Conservation (phyloP, 2,888 invertebrate genomes). For the Blomia tropicalis region DNA sequence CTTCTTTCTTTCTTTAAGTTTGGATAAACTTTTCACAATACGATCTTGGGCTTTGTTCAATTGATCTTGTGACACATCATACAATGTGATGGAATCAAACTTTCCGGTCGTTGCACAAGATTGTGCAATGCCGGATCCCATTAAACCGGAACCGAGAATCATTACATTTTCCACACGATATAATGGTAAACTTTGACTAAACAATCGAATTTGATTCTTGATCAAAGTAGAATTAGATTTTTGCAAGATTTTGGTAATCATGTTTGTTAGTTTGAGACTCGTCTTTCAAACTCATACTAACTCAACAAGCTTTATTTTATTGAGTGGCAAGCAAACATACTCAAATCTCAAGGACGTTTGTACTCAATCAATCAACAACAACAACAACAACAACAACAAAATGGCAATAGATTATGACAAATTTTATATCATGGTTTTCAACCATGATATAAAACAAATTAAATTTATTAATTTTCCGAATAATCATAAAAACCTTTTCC, state of each 20-base stretch:
- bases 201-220: neutral
- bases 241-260: neutral
- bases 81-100: slow-evolving; percentile 24
- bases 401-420: too few relatives aligned
- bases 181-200: slow-evolving; percentile 3
- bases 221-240: neutral
- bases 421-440: too few relatives aligned
- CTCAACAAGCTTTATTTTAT: too few relatives aligned
- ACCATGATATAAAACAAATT: too few relatives aligned
- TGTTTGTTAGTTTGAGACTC: too few relatives aligned
- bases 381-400: too few relatives aligned
- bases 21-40: slow-evolving; percentile 19
- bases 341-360: too few relatives aligned
- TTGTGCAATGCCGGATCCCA: slow-evolving; percentile 32
- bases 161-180: slow-evolving; percentile 28
- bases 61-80: slow-evolving; percentile 22
- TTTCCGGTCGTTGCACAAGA: slow-evolving; percentile 18
- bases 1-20: slow-evolving; percentile 17
- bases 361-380: too few relatives aligned
- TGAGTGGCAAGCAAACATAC: too few relatives aligned
- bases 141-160: slow-evolving; percentile 28
- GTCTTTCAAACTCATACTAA: too few relatives aligned
- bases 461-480: neutral
- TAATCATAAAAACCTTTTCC: slow-evolving; percentile 6
- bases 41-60: slow-evolving; percentile 21